Percentiles rank a stretch among this genome's conserved stretches.
These are phyloP conservation scores for Cyclina sinensis DNA, from an alignment of 1,140 invertebrate genomes.

Conservation along the genomic window DNA sequence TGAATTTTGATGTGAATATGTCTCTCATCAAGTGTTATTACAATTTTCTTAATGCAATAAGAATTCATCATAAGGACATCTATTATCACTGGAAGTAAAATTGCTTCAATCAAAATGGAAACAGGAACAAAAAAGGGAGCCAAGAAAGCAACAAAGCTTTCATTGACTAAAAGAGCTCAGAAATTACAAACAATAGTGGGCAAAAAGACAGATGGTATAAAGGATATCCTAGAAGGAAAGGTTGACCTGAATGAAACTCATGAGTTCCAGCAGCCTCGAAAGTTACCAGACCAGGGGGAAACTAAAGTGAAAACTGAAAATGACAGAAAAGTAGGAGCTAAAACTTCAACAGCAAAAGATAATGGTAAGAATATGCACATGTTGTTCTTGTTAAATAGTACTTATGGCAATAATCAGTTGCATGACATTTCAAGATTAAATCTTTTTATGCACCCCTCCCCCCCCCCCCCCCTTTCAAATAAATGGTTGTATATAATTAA, in stretches of 20 bases:
- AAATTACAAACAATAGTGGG: not conserved
- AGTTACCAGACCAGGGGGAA: not conserved
- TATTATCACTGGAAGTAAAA: too few relatives aligned
- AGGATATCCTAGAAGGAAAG: not conserved
- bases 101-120: not conserved
- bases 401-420: too few relatives aligned
- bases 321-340: not conserved
- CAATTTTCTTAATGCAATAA: not conserved
- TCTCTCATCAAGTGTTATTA: not conserved
- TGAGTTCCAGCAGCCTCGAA: constrained; percentile 55
- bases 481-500: too few relatives aligned
- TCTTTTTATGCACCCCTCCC: too few relatives aligned
- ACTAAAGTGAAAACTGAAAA: not conserved
- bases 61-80: too few relatives aligned
- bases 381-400: too few relatives aligned
- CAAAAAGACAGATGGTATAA: not conserved
- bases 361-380: not conserved
- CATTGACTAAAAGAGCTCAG: constrained; percentile 57
- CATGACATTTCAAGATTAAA: too few relatives aligned
- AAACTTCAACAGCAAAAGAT: not conserved
- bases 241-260: constrained; percentile 62
- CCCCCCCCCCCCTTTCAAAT: too few relatives aligned
- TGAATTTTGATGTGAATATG: constrained; percentile 27
- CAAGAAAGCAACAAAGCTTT: constrained; percentile 56
- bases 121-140: not conserved